Evolutionary conservation across 2,113 vertebrate genomes (phyloP).

Genomic region (Lophochroa leadbeateri): DNA sequence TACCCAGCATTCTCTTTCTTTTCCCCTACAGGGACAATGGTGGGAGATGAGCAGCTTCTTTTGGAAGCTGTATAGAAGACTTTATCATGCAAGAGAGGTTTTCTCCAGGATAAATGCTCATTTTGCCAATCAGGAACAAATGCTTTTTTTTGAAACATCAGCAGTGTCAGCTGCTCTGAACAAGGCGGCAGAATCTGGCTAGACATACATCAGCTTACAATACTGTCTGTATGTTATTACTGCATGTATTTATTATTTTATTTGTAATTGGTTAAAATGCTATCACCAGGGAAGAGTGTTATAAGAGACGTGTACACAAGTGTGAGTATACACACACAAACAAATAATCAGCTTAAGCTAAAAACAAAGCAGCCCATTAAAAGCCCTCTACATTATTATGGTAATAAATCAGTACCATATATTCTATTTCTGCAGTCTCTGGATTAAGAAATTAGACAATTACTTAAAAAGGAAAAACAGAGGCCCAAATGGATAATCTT

Average conservation of each 20-base stretch:
- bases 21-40: neutral
- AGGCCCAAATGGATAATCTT: constrained; percentile 22
- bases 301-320: neutral
- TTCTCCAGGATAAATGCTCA: neutral
- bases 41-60: neutral
- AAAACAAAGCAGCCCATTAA: constrained; percentile 2
- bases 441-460: constrained; percentile 30
- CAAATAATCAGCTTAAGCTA: neutral
- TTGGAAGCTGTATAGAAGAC: neutral
- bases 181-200: neutral
- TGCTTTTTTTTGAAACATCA: neutral
- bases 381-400: neutral
- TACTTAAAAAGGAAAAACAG: constrained; percentile 27
- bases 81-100: neutral
- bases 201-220: neutral
- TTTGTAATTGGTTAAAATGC: neutral
- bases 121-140: neutral
- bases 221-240: neutral
- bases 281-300: neutral
- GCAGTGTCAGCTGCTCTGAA: neutral
- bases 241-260: neutral
- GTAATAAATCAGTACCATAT: neutral
- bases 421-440: neutral
- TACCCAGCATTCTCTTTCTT: neutral
- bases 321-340: neutral